Evolutionary conservation across 2,888 invertebrate species (phyloP).

Genomic region (Matsumyia berberina): DNA sequence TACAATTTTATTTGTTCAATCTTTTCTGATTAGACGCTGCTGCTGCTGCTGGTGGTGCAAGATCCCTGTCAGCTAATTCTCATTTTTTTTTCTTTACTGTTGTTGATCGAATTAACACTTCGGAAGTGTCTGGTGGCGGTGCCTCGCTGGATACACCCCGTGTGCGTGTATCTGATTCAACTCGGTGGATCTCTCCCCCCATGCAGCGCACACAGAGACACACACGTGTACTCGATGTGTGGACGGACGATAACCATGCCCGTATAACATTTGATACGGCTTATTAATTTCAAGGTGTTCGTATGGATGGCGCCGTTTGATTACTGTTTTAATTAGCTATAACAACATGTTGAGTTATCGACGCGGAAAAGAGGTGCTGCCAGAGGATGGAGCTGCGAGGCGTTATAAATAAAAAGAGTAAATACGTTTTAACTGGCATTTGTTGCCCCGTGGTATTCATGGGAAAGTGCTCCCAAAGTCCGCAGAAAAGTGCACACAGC

Average conservation of each 20-base stretch:
- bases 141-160: not conserved
- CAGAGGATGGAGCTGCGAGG: constrained; percentile 8
- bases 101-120: constrained; percentile 51
- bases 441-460: constrained; percentile 9
- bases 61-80: not conserved
- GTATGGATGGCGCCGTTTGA: constrained; percentile 73
- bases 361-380: constrained; percentile 51
- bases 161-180: not conserved
- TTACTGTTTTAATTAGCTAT: constrained; percentile 70
- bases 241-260: constrained; percentile 31
- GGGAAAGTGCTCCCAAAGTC: not conserved
- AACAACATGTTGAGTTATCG: constrained; percentile 62
- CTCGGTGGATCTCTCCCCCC: not conserved
- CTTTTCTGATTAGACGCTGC: constrained; percentile 8
- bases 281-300: constrained; percentile 72
- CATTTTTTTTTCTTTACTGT: constrained; percentile 24
- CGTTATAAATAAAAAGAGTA: constrained; percentile 22
- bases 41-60: constrained; percentile 22
- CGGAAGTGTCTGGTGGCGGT: constrained; percentile 49
- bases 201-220: constrained; percentile 2
- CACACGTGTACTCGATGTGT: constrained; percentile 24
- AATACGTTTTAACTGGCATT: constrained; percentile 3
- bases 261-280: constrained; percentile 61
- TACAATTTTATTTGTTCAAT: constrained; percentile 36
- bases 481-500: constrained; percentile 4